These are phyloP conservation scores for Nannospalax galili DNA, from an alignment of 2,113 vertebrate genomes.

Conservation along the genomic window DNA sequence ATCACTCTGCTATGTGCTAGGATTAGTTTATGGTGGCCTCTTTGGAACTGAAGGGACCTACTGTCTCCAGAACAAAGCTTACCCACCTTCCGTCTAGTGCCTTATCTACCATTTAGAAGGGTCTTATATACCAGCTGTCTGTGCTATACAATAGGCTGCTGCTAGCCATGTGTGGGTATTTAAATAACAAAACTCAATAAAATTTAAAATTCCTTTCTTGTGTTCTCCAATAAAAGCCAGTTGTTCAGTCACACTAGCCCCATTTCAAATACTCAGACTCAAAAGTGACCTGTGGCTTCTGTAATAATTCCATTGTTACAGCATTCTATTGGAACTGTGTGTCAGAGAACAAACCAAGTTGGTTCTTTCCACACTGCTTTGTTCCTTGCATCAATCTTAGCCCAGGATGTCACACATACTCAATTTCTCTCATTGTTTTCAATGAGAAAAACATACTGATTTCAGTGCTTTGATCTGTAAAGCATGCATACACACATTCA, in stretches of 20 bases:
- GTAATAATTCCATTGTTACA: background rate
- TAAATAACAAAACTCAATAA: background rate
- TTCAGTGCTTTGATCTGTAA: no score
- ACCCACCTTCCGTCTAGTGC: background rate
- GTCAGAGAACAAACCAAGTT: background rate
- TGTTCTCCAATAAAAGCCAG: background rate
- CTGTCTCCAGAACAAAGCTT: background rate
- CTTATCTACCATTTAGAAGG: background rate
- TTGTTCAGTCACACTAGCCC: background rate
- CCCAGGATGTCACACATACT: no score
- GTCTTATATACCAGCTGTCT: background rate
- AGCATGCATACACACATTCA: no score
- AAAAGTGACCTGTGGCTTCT: background rate
- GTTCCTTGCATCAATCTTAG: background rate
- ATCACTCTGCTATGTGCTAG: background rate
- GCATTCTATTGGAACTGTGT: background rate
- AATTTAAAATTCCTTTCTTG: constrained; percentile 8
- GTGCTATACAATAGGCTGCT: background rate
- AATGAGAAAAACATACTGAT: no score
- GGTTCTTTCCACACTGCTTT: constrained; percentile 4
- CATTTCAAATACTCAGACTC: background rate
- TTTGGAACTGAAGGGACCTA: background rate
- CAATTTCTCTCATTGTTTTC: background rate
- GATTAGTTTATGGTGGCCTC: background rate
- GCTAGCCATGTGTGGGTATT: background rate